These are phyloP conservation scores for Hypomesus transpacificus DNA, from an alignment of 2,113 vertebrate species.

Conservation along the genomic window DNA sequence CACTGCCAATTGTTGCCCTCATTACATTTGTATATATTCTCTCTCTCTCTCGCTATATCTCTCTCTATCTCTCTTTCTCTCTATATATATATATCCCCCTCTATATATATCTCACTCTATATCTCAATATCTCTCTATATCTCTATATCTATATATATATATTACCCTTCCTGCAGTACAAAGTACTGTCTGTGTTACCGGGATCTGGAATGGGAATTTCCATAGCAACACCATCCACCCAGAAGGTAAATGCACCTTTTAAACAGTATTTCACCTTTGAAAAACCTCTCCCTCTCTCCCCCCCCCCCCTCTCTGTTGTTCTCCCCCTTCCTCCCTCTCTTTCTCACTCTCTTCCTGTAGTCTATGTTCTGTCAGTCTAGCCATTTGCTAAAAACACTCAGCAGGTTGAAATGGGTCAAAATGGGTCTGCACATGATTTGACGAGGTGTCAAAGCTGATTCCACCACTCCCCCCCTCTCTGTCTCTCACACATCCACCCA, in stretches of 20 bases:
- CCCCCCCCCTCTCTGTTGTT: not conserved
- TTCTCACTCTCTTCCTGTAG: not conserved
- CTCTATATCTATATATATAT: not conserved
- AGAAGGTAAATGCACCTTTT: constrained; percentile 76
- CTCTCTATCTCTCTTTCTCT: too few relatives aligned
- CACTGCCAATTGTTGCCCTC: too few relatives aligned
- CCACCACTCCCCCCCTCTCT: not conserved
- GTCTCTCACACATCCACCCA: not conserved
- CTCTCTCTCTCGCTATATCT: too few relatives aligned
- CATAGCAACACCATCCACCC: constrained; percentile 89
- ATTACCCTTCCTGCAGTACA: constrained; percentile 76
- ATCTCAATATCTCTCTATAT: too few relatives aligned
- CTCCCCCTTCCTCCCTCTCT: not conserved
- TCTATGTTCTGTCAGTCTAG: not conserved
- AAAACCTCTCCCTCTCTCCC: not conserved
- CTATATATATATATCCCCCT: too few relatives aligned
- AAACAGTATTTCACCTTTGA: too few relatives aligned
- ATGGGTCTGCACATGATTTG: too few relatives aligned
- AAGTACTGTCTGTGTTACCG: constrained; percentile 93
- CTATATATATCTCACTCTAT: too few relatives aligned
- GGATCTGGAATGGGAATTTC: constrained; percentile 98
- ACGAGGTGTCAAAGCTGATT: too few relatives aligned
- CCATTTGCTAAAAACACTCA: too few relatives aligned
- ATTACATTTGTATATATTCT: too few relatives aligned
- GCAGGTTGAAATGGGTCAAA: too few relatives aligned